phyloP scores from a whole-genome alignment of 1,140 invertebrate genomes.

The Sarcophaga peregrina region DNA sequence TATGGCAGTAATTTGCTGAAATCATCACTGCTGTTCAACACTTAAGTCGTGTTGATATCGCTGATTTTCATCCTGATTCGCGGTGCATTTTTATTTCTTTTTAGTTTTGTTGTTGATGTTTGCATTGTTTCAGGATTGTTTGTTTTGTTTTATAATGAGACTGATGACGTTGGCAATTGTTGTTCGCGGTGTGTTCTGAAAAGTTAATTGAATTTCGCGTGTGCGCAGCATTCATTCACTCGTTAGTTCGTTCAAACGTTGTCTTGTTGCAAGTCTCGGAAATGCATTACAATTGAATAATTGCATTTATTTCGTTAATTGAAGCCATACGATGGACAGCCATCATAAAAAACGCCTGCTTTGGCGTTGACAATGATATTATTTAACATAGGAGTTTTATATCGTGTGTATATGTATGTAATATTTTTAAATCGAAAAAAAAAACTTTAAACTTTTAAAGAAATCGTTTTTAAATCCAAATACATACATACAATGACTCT shows the following conservation, averaged over 20 bases:
- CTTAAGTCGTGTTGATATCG: constrained; percentile 31
- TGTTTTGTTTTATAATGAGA: not conserved
- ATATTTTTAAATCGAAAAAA: no score
- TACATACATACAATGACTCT: no score
- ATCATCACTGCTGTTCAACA: not conserved
- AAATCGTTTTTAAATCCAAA: no score
- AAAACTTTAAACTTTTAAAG: no score
- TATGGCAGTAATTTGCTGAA: no score
- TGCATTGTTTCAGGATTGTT: not conserved
- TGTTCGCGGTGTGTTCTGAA: not conserved
- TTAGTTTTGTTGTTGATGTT: not conserved
- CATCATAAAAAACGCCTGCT: constrained; percentile 10
- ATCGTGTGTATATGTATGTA: no score
- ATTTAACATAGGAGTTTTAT: no score
- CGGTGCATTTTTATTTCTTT: not conserved
- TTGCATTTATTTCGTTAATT: constrained; percentile 42
- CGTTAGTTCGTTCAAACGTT: not conserved
- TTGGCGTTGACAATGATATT: not conserved
- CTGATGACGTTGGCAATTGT: not conserved
- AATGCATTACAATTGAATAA: constrained; percentile 42
- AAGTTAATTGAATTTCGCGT: constrained; percentile 45
- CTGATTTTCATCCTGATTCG: constrained; percentile 25
- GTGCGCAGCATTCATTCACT: constrained; percentile 30
- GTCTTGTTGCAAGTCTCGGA: constrained; percentile 39
- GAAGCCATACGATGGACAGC: not conserved